A percentile compares a stretch with the other conserved stretches of the same genome.
Conservation (phyloP, 1,140 invertebrate genomes). For the Zaprionus gabonicus region DNA sequence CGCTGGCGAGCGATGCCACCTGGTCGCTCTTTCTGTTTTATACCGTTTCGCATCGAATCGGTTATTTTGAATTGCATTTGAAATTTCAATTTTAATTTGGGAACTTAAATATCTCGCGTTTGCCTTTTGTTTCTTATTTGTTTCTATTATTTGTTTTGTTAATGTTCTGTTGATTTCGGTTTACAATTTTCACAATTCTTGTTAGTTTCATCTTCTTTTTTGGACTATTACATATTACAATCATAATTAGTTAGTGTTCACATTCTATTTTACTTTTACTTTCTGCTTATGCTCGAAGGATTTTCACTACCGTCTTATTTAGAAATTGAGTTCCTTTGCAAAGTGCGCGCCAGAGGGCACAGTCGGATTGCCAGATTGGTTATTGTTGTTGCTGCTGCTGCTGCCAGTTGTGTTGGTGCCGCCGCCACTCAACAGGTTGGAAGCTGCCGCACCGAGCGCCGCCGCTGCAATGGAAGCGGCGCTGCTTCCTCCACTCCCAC, state of each 20-base stretch:
- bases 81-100: conserved; percentile 39
- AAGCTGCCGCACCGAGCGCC: conserved; percentile 68
- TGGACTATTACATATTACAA: conserved; percentile 36
- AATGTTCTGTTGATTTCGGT: conserved; percentile 21
- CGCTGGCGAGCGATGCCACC: conserved; percentile 46
- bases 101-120: conserved; percentile 25
- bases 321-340: conserved; percentile 59
- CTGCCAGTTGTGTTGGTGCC: conserved; percentile 46
- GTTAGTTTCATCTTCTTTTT: conserved; percentile 42
- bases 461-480: conserved; percentile 66
- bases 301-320: conserved; percentile 76
- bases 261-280: conserved; percentile 66
- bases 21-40: conserved; percentile 24
- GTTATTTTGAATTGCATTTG: conserved; percentile 18
- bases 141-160: conserved; percentile 15
- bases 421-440: conserved; percentile 59
- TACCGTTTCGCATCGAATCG: conserved; percentile 30
- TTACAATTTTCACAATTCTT: conserved; percentile 65
- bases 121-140: conserved; percentile 43
- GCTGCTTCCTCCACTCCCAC: conserved; percentile 44
- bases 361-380: conserved; percentile 50
- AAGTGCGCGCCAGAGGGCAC: conserved; percentile 52
- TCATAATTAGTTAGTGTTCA: conserved; percentile 50
- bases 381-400: conserved; percentile 36
- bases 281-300: conserved; percentile 77